Evolutionary conservation across 2,113 vertebrate species (phyloP).

Genomic region (Lichenostomus cassidix): DNA sequence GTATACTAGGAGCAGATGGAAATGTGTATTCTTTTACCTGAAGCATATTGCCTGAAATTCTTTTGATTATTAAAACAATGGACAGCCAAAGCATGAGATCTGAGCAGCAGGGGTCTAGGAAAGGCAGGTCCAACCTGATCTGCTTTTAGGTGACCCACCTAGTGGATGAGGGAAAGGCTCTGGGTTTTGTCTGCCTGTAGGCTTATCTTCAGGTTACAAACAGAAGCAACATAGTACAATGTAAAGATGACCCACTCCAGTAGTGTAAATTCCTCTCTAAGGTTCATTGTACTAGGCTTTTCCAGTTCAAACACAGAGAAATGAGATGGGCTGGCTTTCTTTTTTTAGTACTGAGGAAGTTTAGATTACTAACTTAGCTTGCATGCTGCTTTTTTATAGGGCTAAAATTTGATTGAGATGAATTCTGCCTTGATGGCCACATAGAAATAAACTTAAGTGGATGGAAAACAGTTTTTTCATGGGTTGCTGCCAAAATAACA

Average conservation of each 20-base stretch:
- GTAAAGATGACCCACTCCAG: neutral
- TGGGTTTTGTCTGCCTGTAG: neutral
- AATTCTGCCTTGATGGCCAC: neutral
- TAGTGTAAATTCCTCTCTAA: neutral
- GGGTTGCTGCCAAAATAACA: neutral
- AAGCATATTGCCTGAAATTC: neutral
- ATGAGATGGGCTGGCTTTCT: neutral
- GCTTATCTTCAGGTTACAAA: neutral
- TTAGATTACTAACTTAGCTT: neutral
- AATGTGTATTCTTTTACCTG: neutral
- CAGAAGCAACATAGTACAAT: neutral
- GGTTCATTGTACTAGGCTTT: neutral
- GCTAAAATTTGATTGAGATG: neutral
- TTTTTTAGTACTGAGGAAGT: neutral
- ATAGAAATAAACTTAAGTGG: neutral
- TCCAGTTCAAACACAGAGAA: neutral
- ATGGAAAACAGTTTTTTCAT: neutral
- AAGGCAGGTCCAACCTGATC: neutral
- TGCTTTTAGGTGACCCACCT: neutral
- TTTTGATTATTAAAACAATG: neutral
- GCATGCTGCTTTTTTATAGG: neutral
- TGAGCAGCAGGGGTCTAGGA: neutral
- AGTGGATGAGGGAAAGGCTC: neutral
- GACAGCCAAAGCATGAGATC: too few species aligned
- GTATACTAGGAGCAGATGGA: neutral